Evolutionary conservation across 2,888 invertebrate species (phyloP).

Genomic region (Neoascia interrupta): DNA sequence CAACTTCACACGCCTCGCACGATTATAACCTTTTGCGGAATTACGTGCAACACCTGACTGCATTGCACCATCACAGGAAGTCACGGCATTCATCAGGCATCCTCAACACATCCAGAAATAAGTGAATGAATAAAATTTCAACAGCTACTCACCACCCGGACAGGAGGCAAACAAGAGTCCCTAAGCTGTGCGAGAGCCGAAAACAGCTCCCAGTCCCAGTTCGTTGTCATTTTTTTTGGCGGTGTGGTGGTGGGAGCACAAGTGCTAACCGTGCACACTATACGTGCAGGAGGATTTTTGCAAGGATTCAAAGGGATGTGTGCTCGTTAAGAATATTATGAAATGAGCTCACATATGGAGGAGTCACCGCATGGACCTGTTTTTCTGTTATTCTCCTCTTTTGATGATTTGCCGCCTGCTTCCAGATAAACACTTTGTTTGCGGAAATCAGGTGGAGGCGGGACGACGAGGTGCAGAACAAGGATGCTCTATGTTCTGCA

Average conservation of each 20-base stretch:
- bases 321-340: constrained; percentile 38
- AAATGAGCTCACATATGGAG: constrained; percentile 61
- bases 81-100: constrained; percentile 46
- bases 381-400: constrained; percentile 1
- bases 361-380: constrained; percentile 23
- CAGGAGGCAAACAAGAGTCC: no score
- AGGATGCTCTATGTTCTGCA: no score
- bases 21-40: constrained; percentile 54
- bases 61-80: constrained; percentile 45
- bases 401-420: constrained; percentile 2
- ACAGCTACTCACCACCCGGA: no score
- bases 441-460: constrained; percentile 22
- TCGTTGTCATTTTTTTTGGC: not conserved
- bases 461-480: not conserved
- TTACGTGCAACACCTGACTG: constrained; percentile 68
- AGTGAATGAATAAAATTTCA: constrained; percentile 61
- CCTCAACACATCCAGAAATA: constrained; percentile 55
- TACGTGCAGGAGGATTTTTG: no score
- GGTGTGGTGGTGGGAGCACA: no score
- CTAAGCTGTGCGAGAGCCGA: not conserved
- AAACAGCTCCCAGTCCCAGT: constrained; percentile 3
- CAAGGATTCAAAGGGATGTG: constrained; percentile 30
- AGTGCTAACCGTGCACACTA: no score
- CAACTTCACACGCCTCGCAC: constrained; percentile 34
- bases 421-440: constrained; percentile 52